Conservation (phyloP, 2,797 vertebrate genomes). For the Gymnoscopelus microlampas region DNA sequence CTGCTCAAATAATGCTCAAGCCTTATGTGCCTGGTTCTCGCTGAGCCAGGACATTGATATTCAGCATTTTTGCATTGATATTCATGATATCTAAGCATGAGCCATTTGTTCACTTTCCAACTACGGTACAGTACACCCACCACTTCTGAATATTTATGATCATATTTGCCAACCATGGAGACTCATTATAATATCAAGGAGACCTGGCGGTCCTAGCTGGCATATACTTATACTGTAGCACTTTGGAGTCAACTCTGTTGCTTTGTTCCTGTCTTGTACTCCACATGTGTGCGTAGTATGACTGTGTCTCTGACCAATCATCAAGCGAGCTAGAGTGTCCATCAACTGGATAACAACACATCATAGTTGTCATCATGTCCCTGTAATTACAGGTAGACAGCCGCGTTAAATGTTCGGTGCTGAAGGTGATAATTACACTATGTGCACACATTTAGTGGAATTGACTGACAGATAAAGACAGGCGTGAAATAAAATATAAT, state of each 20-base stretch:
- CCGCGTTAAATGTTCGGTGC: slow-evolving; percentile 6
- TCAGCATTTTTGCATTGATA: slow-evolving; percentile 56
- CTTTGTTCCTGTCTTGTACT: slow-evolving; percentile 12
- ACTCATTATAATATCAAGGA: slow-evolving; percentile 62
- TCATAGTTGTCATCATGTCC: slow-evolving; percentile 32
- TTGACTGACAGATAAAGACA: slow-evolving; percentile 48
- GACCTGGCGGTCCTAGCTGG: slow-evolving; percentile 36
- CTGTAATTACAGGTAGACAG: slow-evolving; percentile 44
- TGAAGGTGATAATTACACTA: slow-evolving; percentile 52
- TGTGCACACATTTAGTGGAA: slow-evolving; percentile 13
- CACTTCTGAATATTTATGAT: slow-evolving; percentile 68
- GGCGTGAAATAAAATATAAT: slow-evolving; percentile 18
- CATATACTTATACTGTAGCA: slow-evolving; percentile 31
- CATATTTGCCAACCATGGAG: slow-evolving; percentile 62
- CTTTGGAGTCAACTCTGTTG: slow-evolving; percentile 48
- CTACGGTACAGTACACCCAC: slow-evolving; percentile 57
- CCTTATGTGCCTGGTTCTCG: not conserved
- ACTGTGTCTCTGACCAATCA: slow-evolving; percentile 17
- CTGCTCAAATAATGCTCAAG: not conserved
- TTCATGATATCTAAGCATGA: slow-evolving; percentile 58
- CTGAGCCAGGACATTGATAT: slow-evolving; percentile 29
- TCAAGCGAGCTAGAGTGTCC: slow-evolving; percentile 28
- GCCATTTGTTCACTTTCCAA: slow-evolving; percentile 64
- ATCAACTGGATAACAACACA: slow-evolving; percentile 32
- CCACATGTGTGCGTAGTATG: not conserved